Evolutionary conservation across 2,888 invertebrate species (phyloP).

Genomic region (Palloptera scutellata): DNA sequence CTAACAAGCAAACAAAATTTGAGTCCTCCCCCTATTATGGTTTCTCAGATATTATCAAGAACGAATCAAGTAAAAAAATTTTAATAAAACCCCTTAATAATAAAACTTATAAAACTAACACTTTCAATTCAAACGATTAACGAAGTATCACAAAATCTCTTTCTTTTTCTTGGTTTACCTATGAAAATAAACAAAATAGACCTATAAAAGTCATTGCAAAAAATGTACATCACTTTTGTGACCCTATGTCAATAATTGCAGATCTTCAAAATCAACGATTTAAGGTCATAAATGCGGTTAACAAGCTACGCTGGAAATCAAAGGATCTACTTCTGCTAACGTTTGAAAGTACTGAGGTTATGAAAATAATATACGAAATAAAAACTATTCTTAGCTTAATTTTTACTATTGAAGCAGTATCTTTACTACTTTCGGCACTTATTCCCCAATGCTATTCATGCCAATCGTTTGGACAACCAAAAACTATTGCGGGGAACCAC

Average conservation of each 20-base stretch:
- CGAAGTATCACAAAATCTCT: constrained; percentile 20
- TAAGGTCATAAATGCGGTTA: constrained; percentile 9
- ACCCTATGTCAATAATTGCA: constrained; percentile 11
- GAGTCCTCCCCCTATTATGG: too few relatives aligned
- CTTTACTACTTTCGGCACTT: constrained; percentile 18
- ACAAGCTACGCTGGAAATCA: constrained; percentile 13
- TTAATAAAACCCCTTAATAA: constrained; percentile 13
- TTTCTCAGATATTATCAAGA: too few relatives aligned
- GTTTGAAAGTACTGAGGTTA: constrained; percentile 15
- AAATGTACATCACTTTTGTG: constrained; percentile 23
- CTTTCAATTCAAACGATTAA: not conserved
- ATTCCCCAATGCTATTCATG: too few relatives aligned
- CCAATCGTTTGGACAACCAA: too few relatives aligned
- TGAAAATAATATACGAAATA: constrained; percentile 20
- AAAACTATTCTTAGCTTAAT: constrained; percentile 12
- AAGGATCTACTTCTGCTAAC: constrained; percentile 12
- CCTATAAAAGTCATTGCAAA: constrained; percentile 24
- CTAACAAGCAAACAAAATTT: too few relatives aligned
- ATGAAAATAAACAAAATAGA: constrained; percentile 3
- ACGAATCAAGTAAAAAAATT: too few relatives aligned
- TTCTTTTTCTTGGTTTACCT: too few relatives aligned
- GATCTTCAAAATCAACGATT: constrained; percentile 20
- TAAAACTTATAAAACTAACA: constrained; percentile 5
- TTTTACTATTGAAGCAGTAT: constrained; percentile 21
- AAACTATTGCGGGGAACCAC: constrained; percentile 19